phyloP scores from a whole-genome alignment of 2,888 invertebrate genomes.

The Synergus japonicus region DNA sequence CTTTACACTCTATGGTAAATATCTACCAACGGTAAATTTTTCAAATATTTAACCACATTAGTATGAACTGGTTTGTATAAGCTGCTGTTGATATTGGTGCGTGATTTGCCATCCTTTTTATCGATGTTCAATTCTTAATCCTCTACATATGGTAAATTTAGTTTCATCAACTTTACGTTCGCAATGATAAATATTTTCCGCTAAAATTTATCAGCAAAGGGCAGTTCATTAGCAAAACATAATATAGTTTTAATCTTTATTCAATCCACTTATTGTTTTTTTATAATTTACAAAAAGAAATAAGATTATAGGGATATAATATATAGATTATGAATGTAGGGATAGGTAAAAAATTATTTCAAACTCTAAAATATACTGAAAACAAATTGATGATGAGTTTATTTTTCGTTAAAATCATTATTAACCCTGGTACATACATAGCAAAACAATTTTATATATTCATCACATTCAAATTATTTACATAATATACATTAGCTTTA shows the following conservation, averaged over 20 bases:
- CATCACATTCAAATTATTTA: background rate
- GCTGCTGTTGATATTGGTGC: background rate
- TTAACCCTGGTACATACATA: background rate
- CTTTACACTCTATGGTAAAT: no score
- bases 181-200: no score
- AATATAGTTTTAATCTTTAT: no score
- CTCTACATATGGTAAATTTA: no score
- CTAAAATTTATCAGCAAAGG: no score
- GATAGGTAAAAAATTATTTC: background rate
- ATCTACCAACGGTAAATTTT: background rate
- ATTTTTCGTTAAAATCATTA: background rate
- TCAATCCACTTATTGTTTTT: no score
- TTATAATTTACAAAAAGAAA: no score
- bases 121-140: background rate
- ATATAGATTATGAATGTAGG: background rate
- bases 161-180: no score
- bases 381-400: background rate
- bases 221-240: no score
- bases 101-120: slow-evolving; percentile 1
- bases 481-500: background rate
- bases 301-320: no score
- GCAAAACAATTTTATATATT: background rate
- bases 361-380: background rate
- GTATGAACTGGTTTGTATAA: background rate
- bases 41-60: no score